Base-by-base conservation (phyloP, 2,888 invertebrate species). In the Epistrophe eligans region DNA sequence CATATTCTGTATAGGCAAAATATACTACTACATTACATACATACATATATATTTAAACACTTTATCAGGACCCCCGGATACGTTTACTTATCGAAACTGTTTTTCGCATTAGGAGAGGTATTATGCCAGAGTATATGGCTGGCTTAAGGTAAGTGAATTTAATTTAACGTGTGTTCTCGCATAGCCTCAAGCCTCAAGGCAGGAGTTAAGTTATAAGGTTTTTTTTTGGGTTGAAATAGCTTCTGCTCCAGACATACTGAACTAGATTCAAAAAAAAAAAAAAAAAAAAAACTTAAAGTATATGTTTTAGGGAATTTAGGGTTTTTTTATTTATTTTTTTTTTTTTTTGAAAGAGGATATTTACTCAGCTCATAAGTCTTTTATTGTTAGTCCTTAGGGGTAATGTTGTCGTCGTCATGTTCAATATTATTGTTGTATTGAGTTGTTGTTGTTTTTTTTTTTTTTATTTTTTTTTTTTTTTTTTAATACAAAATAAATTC, bases 61-160 rank as follows among this genome's bases (percentile, higher is more conserved):
- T 87, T 87, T 87, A 87, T 87, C 79, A 87, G 70, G 83, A 67
- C 35, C 64, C 87, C 87, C 83, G 82, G 85, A 82, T 82, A 85
- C 77, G 85, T 82, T 85, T 85, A 85, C 77, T 85, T 82, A 85
- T 85, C 85, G 85, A 85, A 85, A 85, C 82, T 77, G 85, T 74
- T 85, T 82, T 82, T 85, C 85, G 82, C 85, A 85, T 85, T 85
- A 85, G 74, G 82, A 71, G 70, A 70, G 64, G 70, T 66, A 84
- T 79, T 80, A 64, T 76, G 66, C 71, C 55, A 32, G 62, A 57
- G 71, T 57, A 71, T 50, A 58, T 77, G 77, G 48, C 62, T 72
- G 48, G 84, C 84, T 77, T 81, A 84, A 67, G 81, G 84, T 81
- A 85, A 77, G 81, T 85, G 81, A 85, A 85, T 85, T 85, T 77